Conservation (phyloP, 2,113 vertebrate species). For the Tychaedon coryphoeus region DNA sequence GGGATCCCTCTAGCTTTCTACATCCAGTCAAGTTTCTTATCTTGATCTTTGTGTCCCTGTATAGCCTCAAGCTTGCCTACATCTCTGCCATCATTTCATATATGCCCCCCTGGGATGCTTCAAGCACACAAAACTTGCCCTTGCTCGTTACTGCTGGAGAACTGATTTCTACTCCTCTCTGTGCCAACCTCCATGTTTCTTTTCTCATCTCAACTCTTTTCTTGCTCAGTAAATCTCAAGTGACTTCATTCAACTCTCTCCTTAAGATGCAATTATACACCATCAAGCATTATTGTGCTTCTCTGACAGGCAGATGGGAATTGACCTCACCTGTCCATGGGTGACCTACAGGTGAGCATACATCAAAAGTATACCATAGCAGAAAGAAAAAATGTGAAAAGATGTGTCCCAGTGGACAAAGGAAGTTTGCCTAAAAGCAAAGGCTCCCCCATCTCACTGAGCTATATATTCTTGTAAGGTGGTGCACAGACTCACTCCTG, state of each 20-base stretch:
- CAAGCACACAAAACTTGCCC: background rate
- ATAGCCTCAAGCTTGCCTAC: conserved; percentile 15
- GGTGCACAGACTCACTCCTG: background rate
- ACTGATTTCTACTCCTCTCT: background rate
- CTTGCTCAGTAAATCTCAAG: background rate
- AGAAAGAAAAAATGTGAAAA: background rate
- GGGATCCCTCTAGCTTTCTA: background rate
- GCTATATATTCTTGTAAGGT: background rate
- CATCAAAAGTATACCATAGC: background rate
- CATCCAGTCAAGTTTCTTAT: conserved; percentile 8
- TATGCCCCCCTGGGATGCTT: background rate
- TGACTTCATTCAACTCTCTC: background rate
- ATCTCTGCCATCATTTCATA: conserved; percentile 18
- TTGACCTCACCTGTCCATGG: background rate
- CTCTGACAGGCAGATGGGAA: background rate
- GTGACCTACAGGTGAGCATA: background rate
- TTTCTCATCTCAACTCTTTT: background rate
- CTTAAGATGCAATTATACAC: background rate
- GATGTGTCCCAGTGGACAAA: background rate
- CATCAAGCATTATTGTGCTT: background rate
- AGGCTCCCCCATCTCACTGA: background rate
- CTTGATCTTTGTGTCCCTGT: conserved; percentile 1
- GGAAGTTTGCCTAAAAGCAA: background rate
- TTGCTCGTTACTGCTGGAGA: background rate
- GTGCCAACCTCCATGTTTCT: background rate